These are phyloP conservation scores for Zhengitettix transpicula DNA, from an alignment of 2,888 invertebrate species.

Conservation along the genomic window DNA sequence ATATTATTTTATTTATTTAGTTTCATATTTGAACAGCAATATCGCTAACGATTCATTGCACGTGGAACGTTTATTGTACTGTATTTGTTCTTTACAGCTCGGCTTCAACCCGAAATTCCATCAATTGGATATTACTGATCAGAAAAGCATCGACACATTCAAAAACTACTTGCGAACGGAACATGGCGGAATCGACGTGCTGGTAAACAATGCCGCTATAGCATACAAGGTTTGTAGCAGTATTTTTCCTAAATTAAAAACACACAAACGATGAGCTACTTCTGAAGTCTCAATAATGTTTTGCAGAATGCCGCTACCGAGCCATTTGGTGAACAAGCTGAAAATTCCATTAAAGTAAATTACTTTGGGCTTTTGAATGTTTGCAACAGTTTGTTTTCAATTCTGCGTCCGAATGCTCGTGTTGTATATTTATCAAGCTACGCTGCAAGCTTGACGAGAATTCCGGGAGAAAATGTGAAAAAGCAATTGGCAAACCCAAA, in stretches of 20 bases:
- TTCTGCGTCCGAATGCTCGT: conserved; percentile 48
- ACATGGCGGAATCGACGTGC: conserved; percentile 50
- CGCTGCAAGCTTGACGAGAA: conserved; percentile 40
- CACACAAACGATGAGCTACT: too few species aligned
- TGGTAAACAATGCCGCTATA: conserved; percentile 63
- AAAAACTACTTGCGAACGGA: conserved; percentile 38
- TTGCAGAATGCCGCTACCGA: conserved; percentile 33
- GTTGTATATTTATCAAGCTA: conserved; percentile 63
- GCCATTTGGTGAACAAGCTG: conserved; percentile 48
- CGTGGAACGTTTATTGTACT: not conserved
- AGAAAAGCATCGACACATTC: conserved; percentile 38
- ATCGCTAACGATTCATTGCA: not conserved
- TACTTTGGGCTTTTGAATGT: conserved; percentile 46
- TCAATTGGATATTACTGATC: conserved; percentile 49
- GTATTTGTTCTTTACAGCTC: conserved; percentile 16
- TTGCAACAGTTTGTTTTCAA: conserved; percentile 52
- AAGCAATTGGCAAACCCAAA: conserved; percentile 34
- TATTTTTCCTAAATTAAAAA: too few species aligned
- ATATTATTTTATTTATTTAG: too few species aligned
- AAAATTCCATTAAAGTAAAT: conserved; percentile 50
- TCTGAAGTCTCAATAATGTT: not conserved
- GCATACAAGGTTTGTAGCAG: conserved; percentile 35
- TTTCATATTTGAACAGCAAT: too few species aligned
- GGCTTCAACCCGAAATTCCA: conserved; percentile 37
- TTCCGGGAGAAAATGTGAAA: conserved; percentile 39